Percentiles rank a stretch among this genome's conserved stretches.
phyloP scores from a whole-genome alignment of 1,140 invertebrate genomes.

The Pentalonia nigronervosa region DNA sequence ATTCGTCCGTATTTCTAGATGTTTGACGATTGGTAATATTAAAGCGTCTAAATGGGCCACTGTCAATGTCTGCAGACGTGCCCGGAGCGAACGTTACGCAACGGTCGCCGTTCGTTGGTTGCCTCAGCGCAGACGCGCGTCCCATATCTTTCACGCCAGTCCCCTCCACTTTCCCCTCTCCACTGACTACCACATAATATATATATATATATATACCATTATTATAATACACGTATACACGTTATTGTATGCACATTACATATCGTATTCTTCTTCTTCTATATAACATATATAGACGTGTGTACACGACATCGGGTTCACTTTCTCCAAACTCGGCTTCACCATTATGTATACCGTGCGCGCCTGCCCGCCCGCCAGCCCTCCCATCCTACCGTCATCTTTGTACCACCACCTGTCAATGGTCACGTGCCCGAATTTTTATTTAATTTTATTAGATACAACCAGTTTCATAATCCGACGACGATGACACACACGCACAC shows the following conservation, averaged over 20 bases:
- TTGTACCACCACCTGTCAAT: conserved; percentile 26
- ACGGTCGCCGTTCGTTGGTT: not conserved
- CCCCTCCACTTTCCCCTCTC: not conserved
- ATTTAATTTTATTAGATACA: not conserved
- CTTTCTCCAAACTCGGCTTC: conserved; percentile 53
- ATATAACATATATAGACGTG: not conserved
- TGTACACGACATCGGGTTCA: conserved; percentile 28
- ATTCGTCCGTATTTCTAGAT: not conserved
- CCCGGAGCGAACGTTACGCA: conserved; percentile 32
- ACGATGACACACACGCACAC: not conserved
- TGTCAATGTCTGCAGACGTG: conserved; percentile 57
- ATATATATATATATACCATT: conserved; percentile 7
- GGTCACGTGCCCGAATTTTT: conserved; percentile 43
- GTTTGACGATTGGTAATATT: not conserved
- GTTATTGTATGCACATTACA: conserved; percentile 1
- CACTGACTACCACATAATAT: not conserved
- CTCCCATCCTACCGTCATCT: not conserved
- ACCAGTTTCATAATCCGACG: conserved; percentile 47
- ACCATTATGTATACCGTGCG: conserved; percentile 24
- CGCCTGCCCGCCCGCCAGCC: not conserved
- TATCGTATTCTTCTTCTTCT: conserved; percentile 39
- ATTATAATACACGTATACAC: conserved; percentile 5
- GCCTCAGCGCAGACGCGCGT: conserved; percentile 33
- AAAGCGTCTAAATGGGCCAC: conserved; percentile 40
- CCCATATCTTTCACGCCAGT: conserved; percentile 21